Conservation (phyloP, 2,797 vertebrate genomes). For the Thripadectes ignobilis region DNA sequence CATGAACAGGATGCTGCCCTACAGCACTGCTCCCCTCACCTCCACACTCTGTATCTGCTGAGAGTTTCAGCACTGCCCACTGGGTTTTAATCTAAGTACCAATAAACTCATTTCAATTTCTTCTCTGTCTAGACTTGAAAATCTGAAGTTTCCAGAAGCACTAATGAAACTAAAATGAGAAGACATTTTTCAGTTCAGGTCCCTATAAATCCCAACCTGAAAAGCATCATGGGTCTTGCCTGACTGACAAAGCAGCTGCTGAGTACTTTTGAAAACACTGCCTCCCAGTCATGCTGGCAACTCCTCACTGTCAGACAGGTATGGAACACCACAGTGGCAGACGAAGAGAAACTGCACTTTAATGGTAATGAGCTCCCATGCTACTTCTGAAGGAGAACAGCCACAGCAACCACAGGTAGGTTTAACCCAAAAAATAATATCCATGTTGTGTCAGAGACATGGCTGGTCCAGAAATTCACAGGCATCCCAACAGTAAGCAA, state of each 20-base stretch:
- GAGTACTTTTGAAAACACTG: neutral
- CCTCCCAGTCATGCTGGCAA: neutral
- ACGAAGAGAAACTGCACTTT: neutral
- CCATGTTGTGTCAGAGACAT: neutral
- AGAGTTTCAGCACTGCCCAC: neutral
- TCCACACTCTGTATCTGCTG: accelerated
- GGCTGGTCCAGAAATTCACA: neutral
- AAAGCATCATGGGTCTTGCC: neutral
- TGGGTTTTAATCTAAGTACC: neutral
- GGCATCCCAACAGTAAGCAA: neutral
- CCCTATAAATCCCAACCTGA: neutral
- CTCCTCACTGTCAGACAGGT: accelerated
- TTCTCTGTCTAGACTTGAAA: neutral
- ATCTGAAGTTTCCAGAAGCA: neutral
- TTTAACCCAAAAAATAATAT: neutral
- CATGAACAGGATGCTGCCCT: neutral
- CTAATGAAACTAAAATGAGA: neutral
- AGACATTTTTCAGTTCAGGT: neutral
- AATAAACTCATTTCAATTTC: neutral
- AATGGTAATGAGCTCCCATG: neutral
- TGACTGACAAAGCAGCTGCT: neutral
- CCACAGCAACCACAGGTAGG: accelerated
- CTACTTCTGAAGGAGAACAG: neutral
- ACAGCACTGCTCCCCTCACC: neutral
- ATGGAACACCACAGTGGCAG: neutral